Base-by-base conservation (phyloP, 2,797 vertebrate genomes). In the Meda fulgida region DNA sequence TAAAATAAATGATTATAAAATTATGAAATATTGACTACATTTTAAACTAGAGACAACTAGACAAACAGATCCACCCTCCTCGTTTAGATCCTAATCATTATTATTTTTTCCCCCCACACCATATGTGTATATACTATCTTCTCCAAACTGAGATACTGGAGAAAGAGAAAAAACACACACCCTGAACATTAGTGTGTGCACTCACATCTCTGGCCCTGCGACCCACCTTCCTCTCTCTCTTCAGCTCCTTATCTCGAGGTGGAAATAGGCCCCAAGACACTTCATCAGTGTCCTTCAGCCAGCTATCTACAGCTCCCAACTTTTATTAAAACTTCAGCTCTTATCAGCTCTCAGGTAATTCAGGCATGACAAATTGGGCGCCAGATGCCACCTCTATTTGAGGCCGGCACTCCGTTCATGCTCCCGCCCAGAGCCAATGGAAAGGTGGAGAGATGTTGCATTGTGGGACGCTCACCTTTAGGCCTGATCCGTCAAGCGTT, bases 291-390 rank as follows among this genome's bases (percentile, higher is more conserved):
- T 95, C 95, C 95, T 95, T 95, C 95, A 95, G 90, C 92, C 91
- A 91, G 93, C 94, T 95, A 95, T 95, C 94, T 94, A 90, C 93
- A 93, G 92, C 92, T 93, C 93, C 94, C 94, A 95, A 96, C 94
- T 95, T 95, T 95, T 95, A 96, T 95, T 96, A 96, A 96, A 96
- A 96, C 95, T 96, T 95, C 95, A 95, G 94, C 93, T 93, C 94
- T 95, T 96, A 96, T 96, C 95, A 94, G 94, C 93, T 94, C 93
- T 92, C 91, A 93, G 95, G 94, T 95, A 96, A 96, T 96, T 94
- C 94, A 95, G 94, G 93, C 95, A 94, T 95, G 94, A 96, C 94
- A 95, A 95, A 96, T 95, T 95, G 94, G 93, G 93, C 94, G 94
- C 92, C 94, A 95, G 94, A 95, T 95, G 94, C 94, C 94, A 95